Percentiles rank a stretch among this genome's conserved stretches.
Conservation (phyloP, 2,797 vertebrate species). For the Myiothlypis chrysogaster region DNA sequence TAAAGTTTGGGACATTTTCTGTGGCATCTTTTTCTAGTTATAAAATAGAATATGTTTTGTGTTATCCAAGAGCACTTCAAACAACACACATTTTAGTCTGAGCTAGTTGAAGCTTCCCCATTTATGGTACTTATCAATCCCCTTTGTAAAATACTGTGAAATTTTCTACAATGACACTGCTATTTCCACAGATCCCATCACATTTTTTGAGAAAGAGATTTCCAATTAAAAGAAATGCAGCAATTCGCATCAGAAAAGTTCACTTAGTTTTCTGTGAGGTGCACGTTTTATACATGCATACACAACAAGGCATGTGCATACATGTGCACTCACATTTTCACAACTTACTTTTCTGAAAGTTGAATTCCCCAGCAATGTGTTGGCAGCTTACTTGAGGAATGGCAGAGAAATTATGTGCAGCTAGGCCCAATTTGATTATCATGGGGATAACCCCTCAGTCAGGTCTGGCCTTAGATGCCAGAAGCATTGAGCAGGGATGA, state of each 20-base stretch:
- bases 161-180: background rate
- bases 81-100: background rate
- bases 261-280: background rate
- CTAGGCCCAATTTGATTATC: background rate
- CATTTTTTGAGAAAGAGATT: background rate
- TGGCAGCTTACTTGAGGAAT: background rate
- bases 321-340: no score
- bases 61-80: background rate
- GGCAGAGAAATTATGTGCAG: background rate
- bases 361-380: background rate
- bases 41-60: background rate
- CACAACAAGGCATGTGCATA: background rate
- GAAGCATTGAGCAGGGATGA: background rate
- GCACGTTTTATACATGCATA: rapidly evolving
- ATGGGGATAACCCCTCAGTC: background rate
- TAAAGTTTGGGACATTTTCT: rapidly evolving
- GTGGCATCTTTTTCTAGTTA: background rate
- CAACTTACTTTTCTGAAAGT: background rate
- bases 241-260: background rate
- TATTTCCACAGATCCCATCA: background rate
- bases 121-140: background rate
- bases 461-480: background rate
- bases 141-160: background rate
- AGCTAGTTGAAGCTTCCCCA: background rate
- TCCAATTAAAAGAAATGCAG: background rate